phyloP scores from a whole-genome alignment of 2,797 vertebrate genomes.

The Betta splendens region DNA sequence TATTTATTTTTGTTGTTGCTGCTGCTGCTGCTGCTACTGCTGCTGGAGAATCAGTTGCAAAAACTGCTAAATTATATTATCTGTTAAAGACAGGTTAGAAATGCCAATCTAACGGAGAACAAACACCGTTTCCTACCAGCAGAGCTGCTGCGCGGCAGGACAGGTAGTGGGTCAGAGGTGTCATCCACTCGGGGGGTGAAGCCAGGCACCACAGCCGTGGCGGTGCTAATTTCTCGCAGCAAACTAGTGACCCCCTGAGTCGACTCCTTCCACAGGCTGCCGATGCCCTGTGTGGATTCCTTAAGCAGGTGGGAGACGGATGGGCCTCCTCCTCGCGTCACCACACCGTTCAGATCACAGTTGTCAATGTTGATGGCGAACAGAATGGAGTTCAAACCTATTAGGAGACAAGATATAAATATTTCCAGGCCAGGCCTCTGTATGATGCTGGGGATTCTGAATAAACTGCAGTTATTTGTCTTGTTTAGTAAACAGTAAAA shows the following conservation, averaged over 20 bases:
- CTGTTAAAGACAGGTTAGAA: neutral
- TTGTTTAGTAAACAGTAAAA: neutral
- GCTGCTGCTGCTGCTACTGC: no score
- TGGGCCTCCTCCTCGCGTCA: slow-evolving; percentile 73
- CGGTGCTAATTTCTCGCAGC: slow-evolving; percentile 92
- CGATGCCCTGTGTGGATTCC: slow-evolving; percentile 96
- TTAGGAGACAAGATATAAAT: neutral
- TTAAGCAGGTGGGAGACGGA: slow-evolving; percentile 91
- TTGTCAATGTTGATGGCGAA: slow-evolving; percentile 99
- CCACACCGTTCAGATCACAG: slow-evolving; percentile 92
- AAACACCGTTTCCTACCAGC: slow-evolving; percentile 69
- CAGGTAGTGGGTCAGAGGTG: slow-evolving; percentile 88
- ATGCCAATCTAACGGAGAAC: neutral
- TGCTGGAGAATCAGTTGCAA: neutral
- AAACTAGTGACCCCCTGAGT: slow-evolving; percentile 95
- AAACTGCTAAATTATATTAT: neutral
- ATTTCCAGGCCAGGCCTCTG: neutral
- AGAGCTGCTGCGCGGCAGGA: slow-evolving; percentile 85
- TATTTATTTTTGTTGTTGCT: no score
- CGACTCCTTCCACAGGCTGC: slow-evolving; percentile 93
- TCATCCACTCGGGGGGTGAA: slow-evolving; percentile 87
- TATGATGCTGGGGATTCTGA: slow-evolving; percentile 14
- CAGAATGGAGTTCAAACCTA: slow-evolving; percentile 97
- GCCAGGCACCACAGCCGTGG: slow-evolving; percentile 90
- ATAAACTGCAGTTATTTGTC: no score